Percentiles rank a stretch among this genome's conserved stretches.
phyloP scores from a whole-genome alignment of 2,888 invertebrate genomes.

The Mythimna ferrago region DNA sequence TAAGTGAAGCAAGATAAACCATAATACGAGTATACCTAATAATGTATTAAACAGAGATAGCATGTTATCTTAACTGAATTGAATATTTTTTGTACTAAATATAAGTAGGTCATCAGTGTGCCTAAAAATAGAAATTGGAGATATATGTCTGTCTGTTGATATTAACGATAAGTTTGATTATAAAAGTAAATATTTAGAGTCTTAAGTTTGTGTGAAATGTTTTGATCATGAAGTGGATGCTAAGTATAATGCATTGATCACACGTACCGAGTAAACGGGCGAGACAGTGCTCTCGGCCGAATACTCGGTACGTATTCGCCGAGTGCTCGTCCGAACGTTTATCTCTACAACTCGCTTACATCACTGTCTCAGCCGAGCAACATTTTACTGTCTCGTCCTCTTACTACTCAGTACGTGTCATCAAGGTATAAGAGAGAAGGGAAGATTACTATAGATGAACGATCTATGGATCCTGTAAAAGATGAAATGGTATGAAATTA shows the following conservation, averaged over 20 bases:
- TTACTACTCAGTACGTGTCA: no score
- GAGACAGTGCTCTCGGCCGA: no score
- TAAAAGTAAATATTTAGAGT: neutral
- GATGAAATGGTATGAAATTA: neutral
- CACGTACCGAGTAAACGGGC: no score
- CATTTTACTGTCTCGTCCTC: no score
- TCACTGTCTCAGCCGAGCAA: no score
- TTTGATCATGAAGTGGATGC: neutral
- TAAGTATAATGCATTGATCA: no score
- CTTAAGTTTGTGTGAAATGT: no score
- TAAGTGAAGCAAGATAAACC: constrained; percentile 25
- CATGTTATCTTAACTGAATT: constrained; percentile 24
- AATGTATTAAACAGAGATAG: constrained; percentile 16
- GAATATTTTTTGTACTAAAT: constrained; percentile 19
- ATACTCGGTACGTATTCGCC: no score
- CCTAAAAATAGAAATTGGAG: constrained; percentile 13
- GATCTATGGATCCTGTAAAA: neutral
- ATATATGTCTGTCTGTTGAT: constrained; percentile 20
- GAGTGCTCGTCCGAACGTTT: no score
- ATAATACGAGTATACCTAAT: neutral
- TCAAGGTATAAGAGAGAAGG: no score
- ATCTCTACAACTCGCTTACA: no score
- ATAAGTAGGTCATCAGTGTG: constrained; percentile 6
- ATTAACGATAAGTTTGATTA: constrained; percentile 13
- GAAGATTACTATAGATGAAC: no score